phyloP scores from a whole-genome alignment of 1,140 invertebrate species.

The Orius laevigatus region DNA sequence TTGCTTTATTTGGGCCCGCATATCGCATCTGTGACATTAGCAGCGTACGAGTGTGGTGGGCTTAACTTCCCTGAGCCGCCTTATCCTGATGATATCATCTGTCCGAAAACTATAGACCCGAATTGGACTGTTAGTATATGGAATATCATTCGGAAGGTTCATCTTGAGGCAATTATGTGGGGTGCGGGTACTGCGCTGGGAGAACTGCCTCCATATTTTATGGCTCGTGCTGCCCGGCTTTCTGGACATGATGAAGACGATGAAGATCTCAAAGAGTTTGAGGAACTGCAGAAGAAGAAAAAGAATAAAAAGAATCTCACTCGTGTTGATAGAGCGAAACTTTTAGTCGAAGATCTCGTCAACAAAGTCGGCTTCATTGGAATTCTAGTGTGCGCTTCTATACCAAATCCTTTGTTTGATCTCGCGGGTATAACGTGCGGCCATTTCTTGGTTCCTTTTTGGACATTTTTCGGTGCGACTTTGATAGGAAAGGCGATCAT shows the following conservation, averaged over 20 bases:
- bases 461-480: slow-evolving; percentile 99
- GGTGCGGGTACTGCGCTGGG: slow-evolving; percentile 93
- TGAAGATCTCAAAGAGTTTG: slow-evolving; percentile 57
- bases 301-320: slow-evolving; percentile 30
- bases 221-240: slow-evolving; percentile 80
- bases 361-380: slow-evolving; percentile 93
- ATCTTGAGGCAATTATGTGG: slow-evolving; percentile 86
- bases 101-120: slow-evolving; percentile 44
- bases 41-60: slow-evolving; percentile 91
- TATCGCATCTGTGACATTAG: slow-evolving; percentile 88
- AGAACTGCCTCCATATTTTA: slow-evolving; percentile 92
- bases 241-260: slow-evolving; percentile 54
- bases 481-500: slow-evolving; percentile 95
- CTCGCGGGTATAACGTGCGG: slow-evolving; percentile 97
- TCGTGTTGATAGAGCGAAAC: slow-evolving; percentile 59
- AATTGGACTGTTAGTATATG: slow-evolving; percentile 46
- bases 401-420: slow-evolving; percentile 99
- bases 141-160: slow-evolving; percentile 85
- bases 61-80: slow-evolving; percentile 87
- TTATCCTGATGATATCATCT: slow-evolving; percentile 76
- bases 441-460: slow-evolving; percentile 97
- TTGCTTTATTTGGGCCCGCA: slow-evolving; percentile 88
- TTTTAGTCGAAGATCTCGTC: slow-evolving; percentile 81
- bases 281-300: slow-evolving; percentile 49
- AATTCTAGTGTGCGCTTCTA: slow-evolving; percentile 92